Base-by-base conservation (phyloP, 2,888 invertebrate species). In the Dicyrtoma fusca region DNA sequence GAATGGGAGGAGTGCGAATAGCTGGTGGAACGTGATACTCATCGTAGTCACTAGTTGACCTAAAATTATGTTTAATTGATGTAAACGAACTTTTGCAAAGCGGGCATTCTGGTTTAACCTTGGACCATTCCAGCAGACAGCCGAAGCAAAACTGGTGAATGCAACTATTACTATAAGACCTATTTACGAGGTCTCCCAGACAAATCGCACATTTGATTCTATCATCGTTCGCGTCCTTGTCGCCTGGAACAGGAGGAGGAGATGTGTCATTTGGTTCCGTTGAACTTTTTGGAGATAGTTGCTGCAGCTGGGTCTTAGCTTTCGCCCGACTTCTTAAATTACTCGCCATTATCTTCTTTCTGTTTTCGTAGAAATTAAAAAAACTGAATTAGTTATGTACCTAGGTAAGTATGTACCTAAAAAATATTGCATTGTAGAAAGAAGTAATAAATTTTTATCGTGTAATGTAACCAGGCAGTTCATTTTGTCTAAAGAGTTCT, bases 61-160 rank as follows among this genome's bases (percentile, higher is more conserved):
- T 89, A 3, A 96, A 92, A 87, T 94, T 95, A 84, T 96, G 94
- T 75, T 96, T 92, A 72, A 97, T 97, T 8, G 92, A 91, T 81
- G 90, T 91, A 83, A 97, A 97, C 3, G 89, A 88, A 83, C 94
- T 92, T 83, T 97, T 97, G 84, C 97, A 97, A 0, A 97, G 85
- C 0, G 97, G 97, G 84, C 96, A 96, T 82, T 92, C 95, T 0
- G 95, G 89, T 85, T 95, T 96, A 14, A 95, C 91, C 87, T 93
- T 95, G 71, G 95, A 95, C 97, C 97, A 97, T 82, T 94, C 92
- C 74, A 94, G 84, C 42, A 97, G 86, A 82, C 97, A 97, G 77
- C 90, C 90, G 83, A 95, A 97, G 83, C 97, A 97, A 84, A 97
- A 97, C 83, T 92, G 91, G 84, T 97, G 97, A 83, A 92, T 88